Base-by-base conservation (phyloP, 2,797 vertebrate species). In the Erpetoichthys calabaricus region DNA sequence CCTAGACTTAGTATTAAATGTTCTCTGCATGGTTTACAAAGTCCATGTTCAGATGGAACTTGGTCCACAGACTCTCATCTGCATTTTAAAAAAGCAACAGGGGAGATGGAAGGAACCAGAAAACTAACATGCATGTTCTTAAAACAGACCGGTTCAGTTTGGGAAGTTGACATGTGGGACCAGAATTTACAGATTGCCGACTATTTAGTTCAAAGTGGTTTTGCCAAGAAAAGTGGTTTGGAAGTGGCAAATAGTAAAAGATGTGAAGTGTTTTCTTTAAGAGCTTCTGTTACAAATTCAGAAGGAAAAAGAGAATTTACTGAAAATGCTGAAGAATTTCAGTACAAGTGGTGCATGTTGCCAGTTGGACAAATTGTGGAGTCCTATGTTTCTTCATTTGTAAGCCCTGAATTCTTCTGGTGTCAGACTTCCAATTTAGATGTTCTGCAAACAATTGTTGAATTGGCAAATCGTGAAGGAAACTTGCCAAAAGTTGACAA, bases 341-440 rank as follows among this genome's bases (percentile, higher is more conserved):
- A 3, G 3, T 82, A 73, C 56, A 57, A 49, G 41, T 65, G 68
- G 41, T 54, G 58, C 59, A 45, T 70, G 2, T 6, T 80, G 59
- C 65, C 61, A 56, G 68, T 70, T 45, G 86, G 83, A 51, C 79
- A 87, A 55, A 66, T 60, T 2, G 9, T 93, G 44, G 75, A 81
- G 54, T 80, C 73, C 42, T 93, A 89, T 43, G 63, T 87, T 49
- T 71, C 81, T 0, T 55, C 75, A 25, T 64, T 86, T 59, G 75
- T 75, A 42, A 74, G 86, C 8, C 87, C 81, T 57, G 83, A 77
- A 51, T 82, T 80, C 52, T 95, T 98, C 65, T 98, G 94, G 91
- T 90, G 92, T 80, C 82, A 85, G 60, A 62, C 70, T 67, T 75
- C 78, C 3, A 69, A 83, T 63, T 63, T 72, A 0, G 68, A 84